These are phyloP conservation scores for Tauraco hartlaubi DNA, from an alignment of 2,797 vertebrate genomes.

Conservation along the genomic window DNA sequence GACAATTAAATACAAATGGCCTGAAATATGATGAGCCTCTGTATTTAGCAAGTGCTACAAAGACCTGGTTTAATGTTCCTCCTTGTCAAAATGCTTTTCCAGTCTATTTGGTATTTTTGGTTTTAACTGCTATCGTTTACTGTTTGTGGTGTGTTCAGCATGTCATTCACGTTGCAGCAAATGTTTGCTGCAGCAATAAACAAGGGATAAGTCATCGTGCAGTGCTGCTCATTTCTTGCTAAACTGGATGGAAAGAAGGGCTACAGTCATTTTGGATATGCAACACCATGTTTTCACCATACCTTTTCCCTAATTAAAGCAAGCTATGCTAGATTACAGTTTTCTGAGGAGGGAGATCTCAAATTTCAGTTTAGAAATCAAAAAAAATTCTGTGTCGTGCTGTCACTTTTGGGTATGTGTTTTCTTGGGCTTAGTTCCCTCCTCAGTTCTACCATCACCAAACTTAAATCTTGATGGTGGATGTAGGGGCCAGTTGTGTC, in stretches of 20 bases:
- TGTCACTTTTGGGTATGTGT: not conserved
- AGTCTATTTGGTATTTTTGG: conserved; percentile 49
- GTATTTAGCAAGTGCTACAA: conserved; percentile 55
- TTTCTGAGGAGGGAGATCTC: not conserved
- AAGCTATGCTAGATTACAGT: not conserved
- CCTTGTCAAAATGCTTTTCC: conserved; percentile 43
- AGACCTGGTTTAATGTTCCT: conserved; percentile 44
- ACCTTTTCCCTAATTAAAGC: not conserved
- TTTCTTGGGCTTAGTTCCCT: not conserved
- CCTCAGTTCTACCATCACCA: not conserved
- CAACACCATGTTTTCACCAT: not conserved
- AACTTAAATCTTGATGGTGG: not conserved
- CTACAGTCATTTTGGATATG: not conserved
- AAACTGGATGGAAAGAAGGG: not conserved
- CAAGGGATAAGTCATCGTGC: not conserved
- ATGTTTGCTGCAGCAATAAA: conserved; percentile 3
- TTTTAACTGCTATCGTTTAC: not conserved
- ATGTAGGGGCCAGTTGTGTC: not conserved
- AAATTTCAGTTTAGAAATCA: not conserved
- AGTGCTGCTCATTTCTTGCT: not conserved
- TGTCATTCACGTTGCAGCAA: conserved; percentile 36
- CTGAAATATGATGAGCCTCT: conserved; percentile 45
- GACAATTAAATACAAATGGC: conserved; percentile 59
- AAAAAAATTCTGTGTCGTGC: not conserved
- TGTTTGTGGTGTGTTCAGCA: conserved; percentile 36